Evolutionary conservation across 92 coral and sea anemone species (phyloP), one percentile per base, ranked within the genome.

Genomic region (Plumapathes pennacea): DNA sequence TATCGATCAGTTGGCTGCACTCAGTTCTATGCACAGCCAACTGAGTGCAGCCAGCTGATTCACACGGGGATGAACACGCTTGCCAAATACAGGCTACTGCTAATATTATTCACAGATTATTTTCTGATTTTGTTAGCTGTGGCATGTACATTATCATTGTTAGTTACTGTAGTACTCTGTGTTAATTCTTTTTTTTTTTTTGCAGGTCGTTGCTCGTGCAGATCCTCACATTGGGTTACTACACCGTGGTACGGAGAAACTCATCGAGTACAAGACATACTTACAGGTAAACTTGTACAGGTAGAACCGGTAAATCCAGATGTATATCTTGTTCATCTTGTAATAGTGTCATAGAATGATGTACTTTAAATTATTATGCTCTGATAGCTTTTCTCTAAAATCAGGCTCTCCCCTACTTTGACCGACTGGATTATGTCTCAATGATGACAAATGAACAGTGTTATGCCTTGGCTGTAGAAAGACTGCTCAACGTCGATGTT

Each of bases 371-470:
- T 4, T 11, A 25, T 11, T 11, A 4, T 3, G 6, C 21, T 42
- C 11, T 20, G 4, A 20, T 5, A 3, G 15, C 21, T 11, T 11
- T 4, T n/a, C 5, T 70, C 12, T 3, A 34, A 5, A 40, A 40
- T 3, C 64, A 91, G 97, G 96, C 97, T 11, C 63, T 91, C 38
- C 97, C 97, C 20, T 91, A 91, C 82, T 91, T 91, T 72, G 97
- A 91, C 57, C 97, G 96, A 4, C 69, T 91, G 67, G 97, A 91
- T 44, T 91, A 91, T 74, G 90, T 91, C 31, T 91, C 97, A 0
- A 91, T 91, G 97, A 91, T 91, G 97, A 78, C 89, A 70, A 91
- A 91, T 80, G 97, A 91, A 41, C 97, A 91, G 64, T 77, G 83
- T 21, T 91, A 79, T 54, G 75, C 97, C 27, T 80, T 91, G 20